Conservation (phyloP, 2,113 vertebrate species). For the Smithornis capensis region DNA sequence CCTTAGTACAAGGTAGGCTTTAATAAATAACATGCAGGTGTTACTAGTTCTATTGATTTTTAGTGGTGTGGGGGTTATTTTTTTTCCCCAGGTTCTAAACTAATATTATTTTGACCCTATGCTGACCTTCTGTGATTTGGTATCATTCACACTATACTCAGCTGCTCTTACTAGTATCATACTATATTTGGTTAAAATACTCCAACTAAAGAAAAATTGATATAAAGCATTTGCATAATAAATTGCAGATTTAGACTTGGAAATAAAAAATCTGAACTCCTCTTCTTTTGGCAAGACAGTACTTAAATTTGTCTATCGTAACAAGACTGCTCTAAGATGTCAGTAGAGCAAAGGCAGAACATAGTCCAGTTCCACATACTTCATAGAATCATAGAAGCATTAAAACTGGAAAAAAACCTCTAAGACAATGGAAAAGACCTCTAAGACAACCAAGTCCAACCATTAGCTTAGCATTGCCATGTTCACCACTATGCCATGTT, state of each 20-base stretch:
- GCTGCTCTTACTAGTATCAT: not conserved
- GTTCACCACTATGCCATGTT: not conserved
- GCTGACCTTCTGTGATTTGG: not conserved
- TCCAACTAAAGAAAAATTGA: not conserved
- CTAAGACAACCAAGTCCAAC: not conserved
- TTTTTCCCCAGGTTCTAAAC: not conserved
- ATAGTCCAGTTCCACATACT: not conserved
- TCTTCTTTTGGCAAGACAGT: not conserved
- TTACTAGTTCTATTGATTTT: not conserved
- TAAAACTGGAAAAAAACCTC: not conserved
- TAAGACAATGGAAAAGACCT: not conserved
- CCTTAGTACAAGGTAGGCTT: not conserved
- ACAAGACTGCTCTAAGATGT: not conserved
- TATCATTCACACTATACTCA: not conserved
- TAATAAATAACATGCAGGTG: not conserved
- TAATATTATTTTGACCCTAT: not conserved
- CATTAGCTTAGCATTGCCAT: not conserved
- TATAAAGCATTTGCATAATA: not conserved
- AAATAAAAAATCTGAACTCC: not conserved
- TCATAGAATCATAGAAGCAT: not conserved
- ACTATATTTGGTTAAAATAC: not conserved
- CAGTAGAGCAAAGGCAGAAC: not conserved
- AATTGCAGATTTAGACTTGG: not conserved
- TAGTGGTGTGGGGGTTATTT: not conserved
- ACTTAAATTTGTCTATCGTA: not conserved